Conservation (phyloP, 2,797 vertebrate genomes). For the Etheostoma perlongum region DNA sequence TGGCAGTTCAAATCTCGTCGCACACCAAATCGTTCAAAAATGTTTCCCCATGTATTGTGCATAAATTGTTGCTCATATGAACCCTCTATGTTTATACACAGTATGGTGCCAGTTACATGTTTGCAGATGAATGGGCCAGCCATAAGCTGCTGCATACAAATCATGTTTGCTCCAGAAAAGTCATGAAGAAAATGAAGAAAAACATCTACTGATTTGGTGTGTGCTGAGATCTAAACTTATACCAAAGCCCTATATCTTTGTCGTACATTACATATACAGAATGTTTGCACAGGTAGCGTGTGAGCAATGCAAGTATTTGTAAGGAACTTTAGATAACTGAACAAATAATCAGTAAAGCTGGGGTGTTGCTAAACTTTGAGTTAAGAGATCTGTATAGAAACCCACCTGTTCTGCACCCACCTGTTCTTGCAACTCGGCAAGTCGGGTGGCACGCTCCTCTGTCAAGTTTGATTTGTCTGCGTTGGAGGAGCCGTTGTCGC, state of each 20-base stretch:
- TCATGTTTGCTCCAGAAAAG: background rate
- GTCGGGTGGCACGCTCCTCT: constrained; percentile 87
- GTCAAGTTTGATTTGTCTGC: constrained; percentile 88
- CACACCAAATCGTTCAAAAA: background rate
- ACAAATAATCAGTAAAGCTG: background rate
- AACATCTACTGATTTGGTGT: background rate
- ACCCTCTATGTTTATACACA: too few relatives aligned
- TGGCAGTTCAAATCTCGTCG: background rate
- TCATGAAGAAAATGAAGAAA: background rate
- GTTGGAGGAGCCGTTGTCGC: constrained; percentile 82
- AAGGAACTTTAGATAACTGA: background rate
- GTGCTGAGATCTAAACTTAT: too few relatives aligned
- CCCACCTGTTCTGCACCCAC: constrained; percentile 90
- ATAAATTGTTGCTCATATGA: background rate
- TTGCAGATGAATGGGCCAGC: background rate
- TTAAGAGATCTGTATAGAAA: constrained; percentile 24
- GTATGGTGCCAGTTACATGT: background rate
- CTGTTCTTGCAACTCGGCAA: constrained; percentile 93
- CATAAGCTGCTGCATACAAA: background rate
- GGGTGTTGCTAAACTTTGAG: background rate
- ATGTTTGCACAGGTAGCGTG: background rate
- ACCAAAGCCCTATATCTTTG: background rate
- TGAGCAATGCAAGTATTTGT: background rate
- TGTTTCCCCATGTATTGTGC: background rate
- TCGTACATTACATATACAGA: background rate